Evolutionary conservation across 2,113 vertebrate genomes (phyloP), one percentile per base, ranked within the genome.

Genomic region (Mirza zaza): DNA sequence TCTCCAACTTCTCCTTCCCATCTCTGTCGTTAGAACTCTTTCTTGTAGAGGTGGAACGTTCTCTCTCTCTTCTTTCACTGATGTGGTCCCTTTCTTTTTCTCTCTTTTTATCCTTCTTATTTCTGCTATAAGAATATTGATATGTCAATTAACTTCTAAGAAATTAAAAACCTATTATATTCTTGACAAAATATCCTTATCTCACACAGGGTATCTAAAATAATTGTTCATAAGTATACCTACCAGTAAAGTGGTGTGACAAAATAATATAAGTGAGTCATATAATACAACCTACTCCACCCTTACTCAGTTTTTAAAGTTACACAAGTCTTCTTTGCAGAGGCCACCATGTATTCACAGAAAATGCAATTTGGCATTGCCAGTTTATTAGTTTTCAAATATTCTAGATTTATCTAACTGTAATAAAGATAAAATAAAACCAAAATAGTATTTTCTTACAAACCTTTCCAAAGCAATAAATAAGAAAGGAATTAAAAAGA

Each of bases 81-180:
- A 99, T 99, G 94, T 99, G 98, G 73, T 99, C 99, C 84, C 97
- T 98, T 65, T 98, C 98, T 97, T 98, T 99, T 55, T 99, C 99
- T 97, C 98, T 98, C 97, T 98, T 99, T 98, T 98, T 99, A 95
- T 99, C 99, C 94, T 99, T 99, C 98, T 99, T 99, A 92, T 98
- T 99, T 98, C 99, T 99, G 98, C 91, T 98, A 1, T 90, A 95
- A 94, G 7, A 95, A 96, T 61, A 97, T 91, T 89, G 9, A 77
- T 20, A 48, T 12, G 71, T 75, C n/a, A 87, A 23, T 90, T 76
- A 94, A 70, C 42, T 48, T 90, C 20, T 95, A 90, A 97, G 76
- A 96, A 52, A 90, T 6, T 87, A 82, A 95, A 87, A 17, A 95
- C 27, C 50, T 52, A 65, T 29, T 36, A 79, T 10, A 36, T 2